Percentiles rank a stretch among this genome's conserved stretches.
Conservation (phyloP, 2,888 invertebrate species). For the Leptodirus hochenwartii region DNA sequence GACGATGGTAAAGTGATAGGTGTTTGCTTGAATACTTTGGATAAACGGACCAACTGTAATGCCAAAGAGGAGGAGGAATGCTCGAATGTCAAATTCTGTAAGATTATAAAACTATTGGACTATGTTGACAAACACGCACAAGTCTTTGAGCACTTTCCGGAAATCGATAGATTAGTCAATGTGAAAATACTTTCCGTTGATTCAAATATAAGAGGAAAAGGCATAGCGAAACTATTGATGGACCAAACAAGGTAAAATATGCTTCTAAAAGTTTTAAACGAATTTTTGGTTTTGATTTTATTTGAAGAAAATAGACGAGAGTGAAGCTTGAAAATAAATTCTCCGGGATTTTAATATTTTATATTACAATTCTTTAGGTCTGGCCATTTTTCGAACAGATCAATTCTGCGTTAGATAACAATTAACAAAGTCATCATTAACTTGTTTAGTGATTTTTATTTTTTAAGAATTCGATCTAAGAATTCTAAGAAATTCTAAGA, state of each 20-base stretch:
- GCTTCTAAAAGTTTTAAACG: background rate
- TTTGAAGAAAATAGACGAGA: too few relatives aligned
- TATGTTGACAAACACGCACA: slow-evolving; percentile 35
- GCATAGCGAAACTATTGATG: slow-evolving; percentile 44
- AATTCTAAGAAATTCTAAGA: too few relatives aligned
- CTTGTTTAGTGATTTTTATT: too few relatives aligned
- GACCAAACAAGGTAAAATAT: slow-evolving; percentile 39
- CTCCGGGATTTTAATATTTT: too few relatives aligned
- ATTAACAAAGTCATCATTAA: too few relatives aligned
- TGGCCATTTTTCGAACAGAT: too few relatives aligned
- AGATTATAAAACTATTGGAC: slow-evolving; percentile 41
- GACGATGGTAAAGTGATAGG: slow-evolving; percentile 33
- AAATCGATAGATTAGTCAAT: slow-evolving; percentile 34
- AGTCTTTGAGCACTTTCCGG: slow-evolving; percentile 37
- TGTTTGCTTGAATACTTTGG: slow-evolving; percentile 22
- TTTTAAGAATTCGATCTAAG: too few relatives aligned
- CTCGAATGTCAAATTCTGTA: slow-evolving; percentile 40
- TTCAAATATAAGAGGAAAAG: slow-evolving; percentile 41
- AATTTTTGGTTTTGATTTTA: too few relatives aligned
- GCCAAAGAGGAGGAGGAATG: slow-evolving; percentile 31
- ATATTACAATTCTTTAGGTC: too few relatives aligned
- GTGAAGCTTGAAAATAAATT: too few relatives aligned
- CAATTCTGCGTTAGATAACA: too few relatives aligned
- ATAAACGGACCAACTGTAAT: slow-evolving; percentile 24
- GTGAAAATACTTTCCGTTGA: slow-evolving; percentile 50